phyloP scores from a whole-genome alignment of 1,140 invertebrate species.

The Littorina saxatilis region DNA sequence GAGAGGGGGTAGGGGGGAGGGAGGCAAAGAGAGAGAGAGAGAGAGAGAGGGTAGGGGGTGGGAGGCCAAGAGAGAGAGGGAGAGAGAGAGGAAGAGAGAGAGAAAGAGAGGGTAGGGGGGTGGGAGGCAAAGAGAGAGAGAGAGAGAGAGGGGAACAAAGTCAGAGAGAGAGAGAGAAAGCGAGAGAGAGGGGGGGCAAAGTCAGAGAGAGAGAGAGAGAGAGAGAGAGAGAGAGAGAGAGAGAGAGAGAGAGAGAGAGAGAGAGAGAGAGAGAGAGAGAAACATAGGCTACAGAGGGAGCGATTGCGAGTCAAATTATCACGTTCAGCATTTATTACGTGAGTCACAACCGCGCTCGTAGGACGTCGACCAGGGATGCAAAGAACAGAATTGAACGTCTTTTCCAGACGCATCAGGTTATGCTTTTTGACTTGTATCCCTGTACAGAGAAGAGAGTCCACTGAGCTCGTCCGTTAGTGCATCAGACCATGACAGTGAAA shows the following conservation, averaged over 20 bases:
- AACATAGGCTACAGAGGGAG: neutral
- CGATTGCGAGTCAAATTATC: too few species aligned
- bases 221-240: neutral
- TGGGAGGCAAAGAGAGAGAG: neutral
- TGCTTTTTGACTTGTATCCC: too few species aligned
- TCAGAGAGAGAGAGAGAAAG: neutral
- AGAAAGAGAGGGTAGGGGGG: neutral
- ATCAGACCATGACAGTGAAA: too few species aligned
- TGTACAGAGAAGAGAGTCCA: too few species aligned
- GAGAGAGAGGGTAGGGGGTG: neutral
- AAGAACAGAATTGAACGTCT: too few species aligned
- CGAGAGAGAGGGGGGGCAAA: neutral
- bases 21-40: neutral
- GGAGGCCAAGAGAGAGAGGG: neutral
- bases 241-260: slow-evolving; percentile 4
- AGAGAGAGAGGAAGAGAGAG: neutral
- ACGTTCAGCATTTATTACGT: too few species aligned
- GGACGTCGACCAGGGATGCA: too few species aligned
- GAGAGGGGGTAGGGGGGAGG: neutral
- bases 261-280: neutral
- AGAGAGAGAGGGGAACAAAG: neutral
- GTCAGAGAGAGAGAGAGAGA: neutral
- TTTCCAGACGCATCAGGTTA: too few species aligned
- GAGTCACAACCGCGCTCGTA: too few species aligned
- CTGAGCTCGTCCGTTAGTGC: too few species aligned